Percentiles rank a stretch among this genome's conserved stretches.
phyloP scores from a whole-genome alignment of 2,888 invertebrate species.

The Hermodice carunculata region DNA sequence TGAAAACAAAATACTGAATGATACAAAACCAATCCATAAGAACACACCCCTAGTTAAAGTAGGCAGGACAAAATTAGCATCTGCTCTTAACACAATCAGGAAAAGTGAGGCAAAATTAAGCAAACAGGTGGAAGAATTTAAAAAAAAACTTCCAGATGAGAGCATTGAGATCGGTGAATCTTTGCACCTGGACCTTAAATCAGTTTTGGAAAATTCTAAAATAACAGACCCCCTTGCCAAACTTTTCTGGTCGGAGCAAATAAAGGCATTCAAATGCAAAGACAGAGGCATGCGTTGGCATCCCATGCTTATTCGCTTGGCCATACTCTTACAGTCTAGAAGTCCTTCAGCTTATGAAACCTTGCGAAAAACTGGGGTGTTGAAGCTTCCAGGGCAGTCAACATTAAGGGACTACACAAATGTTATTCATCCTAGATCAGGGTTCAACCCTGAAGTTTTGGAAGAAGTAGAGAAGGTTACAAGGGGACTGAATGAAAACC shows the following conservation, averaged over 20 bases:
- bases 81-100: not conserved
- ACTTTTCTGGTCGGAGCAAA: slow-evolving; percentile 13
- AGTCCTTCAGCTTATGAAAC: slow-evolving; percentile 1
- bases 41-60: not conserved
- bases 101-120: not conserved
- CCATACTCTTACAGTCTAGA: slow-evolving; percentile 1
- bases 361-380: not conserved
- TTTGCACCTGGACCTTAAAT: not conserved
- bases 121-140: not conserved
- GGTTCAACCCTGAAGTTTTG: not conserved
- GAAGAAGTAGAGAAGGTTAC: not conserved
- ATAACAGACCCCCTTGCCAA: not conserved
- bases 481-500: not conserved
- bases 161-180: not conserved
- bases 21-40: not conserved
- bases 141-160: not conserved
- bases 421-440: not conserved
- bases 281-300: slow-evolving; percentile 18
- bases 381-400: slow-evolving; percentile 6
- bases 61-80: not conserved
- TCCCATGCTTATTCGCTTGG: slow-evolving; percentile 13
- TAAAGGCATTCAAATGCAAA: not conserved
- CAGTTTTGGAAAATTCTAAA: not conserved
- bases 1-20: too few relatives aligned
- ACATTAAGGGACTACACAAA: slow-evolving; percentile 11